Evolutionary conservation across 2,797 vertebrate species (phyloP).

Genomic region (Buceros bicornis): DNA sequence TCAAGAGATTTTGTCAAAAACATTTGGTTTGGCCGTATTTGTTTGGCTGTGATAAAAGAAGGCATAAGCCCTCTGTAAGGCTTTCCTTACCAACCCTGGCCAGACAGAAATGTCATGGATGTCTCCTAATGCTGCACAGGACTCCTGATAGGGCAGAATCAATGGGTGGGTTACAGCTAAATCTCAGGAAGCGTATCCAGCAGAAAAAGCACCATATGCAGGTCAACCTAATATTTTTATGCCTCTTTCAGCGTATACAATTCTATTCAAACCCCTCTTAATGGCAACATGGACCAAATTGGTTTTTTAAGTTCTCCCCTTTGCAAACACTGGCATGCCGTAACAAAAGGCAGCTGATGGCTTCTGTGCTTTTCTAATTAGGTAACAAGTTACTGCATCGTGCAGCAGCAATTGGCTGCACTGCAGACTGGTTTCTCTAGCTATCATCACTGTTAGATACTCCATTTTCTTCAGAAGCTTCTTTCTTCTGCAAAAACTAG

Average conservation of each 20-base stretch:
- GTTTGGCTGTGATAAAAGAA: not conserved
- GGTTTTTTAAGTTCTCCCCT: not conserved
- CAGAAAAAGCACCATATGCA: rapidly evolving
- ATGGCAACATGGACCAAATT: not conserved
- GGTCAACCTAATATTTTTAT: not conserved
- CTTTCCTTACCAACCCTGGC: not conserved
- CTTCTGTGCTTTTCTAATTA: not conserved
- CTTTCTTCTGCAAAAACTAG: not conserved
- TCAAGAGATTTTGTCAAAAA: not conserved
- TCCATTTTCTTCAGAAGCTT: not conserved
- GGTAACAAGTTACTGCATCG: not conserved
- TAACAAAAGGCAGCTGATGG: not conserved
- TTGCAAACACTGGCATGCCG: not conserved
- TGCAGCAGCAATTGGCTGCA: rapidly evolving
- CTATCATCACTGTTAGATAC: not conserved
- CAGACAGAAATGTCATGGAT: not conserved
- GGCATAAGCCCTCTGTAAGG: not conserved
- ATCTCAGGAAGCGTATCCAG: not conserved
- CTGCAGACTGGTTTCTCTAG: not conserved
- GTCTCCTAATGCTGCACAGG: not conserved
- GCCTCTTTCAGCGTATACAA: not conserved
- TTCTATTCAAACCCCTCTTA: not conserved
- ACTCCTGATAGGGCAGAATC: not conserved
- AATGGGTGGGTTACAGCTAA: not conserved
- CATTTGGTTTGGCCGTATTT: not conserved